These are phyloP conservation scores for Pseudorhiza aurosa DNA, from an alignment of 30 jellyfish, hydroid and myxozoan genomes.

Conservation along the genomic window DNA sequence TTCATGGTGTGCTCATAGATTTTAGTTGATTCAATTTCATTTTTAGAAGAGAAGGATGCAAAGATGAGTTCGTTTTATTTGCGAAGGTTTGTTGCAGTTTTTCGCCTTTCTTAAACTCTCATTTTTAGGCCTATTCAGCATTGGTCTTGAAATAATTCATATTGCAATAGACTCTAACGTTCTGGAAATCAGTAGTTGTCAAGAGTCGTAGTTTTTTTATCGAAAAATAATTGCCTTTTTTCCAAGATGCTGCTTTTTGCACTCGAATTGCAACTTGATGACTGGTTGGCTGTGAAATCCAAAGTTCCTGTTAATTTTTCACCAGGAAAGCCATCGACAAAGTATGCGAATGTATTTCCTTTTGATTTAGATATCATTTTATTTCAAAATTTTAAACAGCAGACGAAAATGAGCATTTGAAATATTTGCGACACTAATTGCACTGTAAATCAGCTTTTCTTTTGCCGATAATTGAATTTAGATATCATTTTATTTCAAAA, in stretches of 20 bases:
- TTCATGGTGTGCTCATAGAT: too few relatives aligned
- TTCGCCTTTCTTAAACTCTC: neutral
- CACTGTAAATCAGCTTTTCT: too few relatives aligned
- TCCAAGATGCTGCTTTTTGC: slow-evolving; percentile 50
- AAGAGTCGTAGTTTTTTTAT: neutral
- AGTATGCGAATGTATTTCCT: too few relatives aligned
- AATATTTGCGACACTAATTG: too few relatives aligned
- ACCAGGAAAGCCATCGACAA: slow-evolving; percentile 39
- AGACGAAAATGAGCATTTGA: too few relatives aligned
- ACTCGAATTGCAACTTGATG: slow-evolving; percentile 79
- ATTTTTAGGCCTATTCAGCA: neutral
- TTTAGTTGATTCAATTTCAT: too few relatives aligned
- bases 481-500: too few relatives aligned
- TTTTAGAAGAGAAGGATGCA: slow-evolving; percentile 4
- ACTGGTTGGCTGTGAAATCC: slow-evolving; percentile 59
- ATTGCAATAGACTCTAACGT: too few relatives aligned
- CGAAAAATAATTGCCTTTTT: neutral
- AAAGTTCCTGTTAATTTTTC: slow-evolving; percentile 67
- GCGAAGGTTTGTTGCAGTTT: slow-evolving; percentile 16
- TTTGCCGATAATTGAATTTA: too few relatives aligned
- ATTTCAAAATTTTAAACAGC: too few relatives aligned
- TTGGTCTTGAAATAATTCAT: too few relatives aligned
- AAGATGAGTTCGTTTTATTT: neutral
- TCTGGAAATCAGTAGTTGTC: neutral
- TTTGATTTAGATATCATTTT: too few relatives aligned